Evolutionary conservation across 2,113 vertebrate genomes (phyloP).

Genomic region (Geococcyx californianus): DNA sequence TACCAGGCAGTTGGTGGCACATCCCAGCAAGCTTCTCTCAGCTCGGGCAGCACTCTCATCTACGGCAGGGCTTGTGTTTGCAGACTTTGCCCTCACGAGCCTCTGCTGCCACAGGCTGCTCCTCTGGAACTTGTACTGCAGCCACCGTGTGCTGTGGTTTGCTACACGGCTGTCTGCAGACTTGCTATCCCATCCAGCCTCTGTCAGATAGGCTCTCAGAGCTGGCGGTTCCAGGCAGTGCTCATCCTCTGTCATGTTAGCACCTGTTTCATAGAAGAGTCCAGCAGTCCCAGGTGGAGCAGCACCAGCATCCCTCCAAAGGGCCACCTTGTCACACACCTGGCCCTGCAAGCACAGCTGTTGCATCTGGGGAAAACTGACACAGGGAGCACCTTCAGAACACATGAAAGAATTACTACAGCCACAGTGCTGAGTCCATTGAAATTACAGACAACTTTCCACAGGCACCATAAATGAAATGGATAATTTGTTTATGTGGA

Average conservation of each 20-base stretch:
- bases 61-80: not conserved
- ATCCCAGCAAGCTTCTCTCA: not conserved
- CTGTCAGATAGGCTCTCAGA: not conserved
- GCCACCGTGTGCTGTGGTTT: rapidly evolving
- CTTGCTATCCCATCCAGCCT: not conserved
- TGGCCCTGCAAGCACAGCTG: not conserved
- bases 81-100: not conserved
- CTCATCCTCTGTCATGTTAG: not conserved
- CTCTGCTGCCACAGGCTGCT: not conserved
- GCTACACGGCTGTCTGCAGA: rapidly evolving
- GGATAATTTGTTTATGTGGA: conserved; percentile 1
- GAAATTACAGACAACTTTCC: not conserved
- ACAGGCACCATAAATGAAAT: not conserved
- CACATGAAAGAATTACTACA: not conserved
- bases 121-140: not conserved
- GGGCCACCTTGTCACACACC: rapidly evolving
- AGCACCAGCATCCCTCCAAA: not conserved
- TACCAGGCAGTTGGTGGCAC: rapidly evolving
- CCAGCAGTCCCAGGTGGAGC: not conserved
- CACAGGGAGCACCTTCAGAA: rapidly evolving
- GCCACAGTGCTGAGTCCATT: rapidly evolving
- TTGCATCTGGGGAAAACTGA: not conserved
- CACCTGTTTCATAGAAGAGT: not conserved
- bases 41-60: rapidly evolving
- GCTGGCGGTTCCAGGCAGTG: not conserved